These are phyloP conservation scores for Tauraco erythrolophus DNA, from an alignment of 2,113 vertebrate species.

Conservation along the genomic window DNA sequence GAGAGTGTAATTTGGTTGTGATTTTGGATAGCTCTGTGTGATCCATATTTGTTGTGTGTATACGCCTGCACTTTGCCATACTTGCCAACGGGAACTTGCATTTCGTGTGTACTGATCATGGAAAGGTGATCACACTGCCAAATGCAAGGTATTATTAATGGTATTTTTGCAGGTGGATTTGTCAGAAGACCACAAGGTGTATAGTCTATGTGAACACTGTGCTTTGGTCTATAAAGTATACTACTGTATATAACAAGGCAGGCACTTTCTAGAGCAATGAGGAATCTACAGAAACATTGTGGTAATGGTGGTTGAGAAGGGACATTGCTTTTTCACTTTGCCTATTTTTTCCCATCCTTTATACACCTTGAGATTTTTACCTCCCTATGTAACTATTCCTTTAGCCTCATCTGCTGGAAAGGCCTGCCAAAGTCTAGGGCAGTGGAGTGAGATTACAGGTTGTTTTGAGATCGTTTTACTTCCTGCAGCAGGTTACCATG, in stretches of 20 bases:
- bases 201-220: not conserved
- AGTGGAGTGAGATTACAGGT: not conserved
- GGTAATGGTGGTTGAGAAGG: not conserved
- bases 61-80: accelerated
- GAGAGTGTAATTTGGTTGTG: not conserved
- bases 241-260: not conserved
- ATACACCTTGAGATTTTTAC: not conserved
- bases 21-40: not conserved
- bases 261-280: not conserved
- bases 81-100: not conserved
- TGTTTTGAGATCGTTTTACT: not conserved
- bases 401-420: not conserved
- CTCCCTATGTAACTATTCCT: not conserved
- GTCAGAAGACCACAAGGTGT: not conserved
- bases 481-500: not conserved
- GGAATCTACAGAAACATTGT: not conserved
- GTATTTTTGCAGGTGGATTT: not conserved
- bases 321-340: not conserved
- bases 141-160: not conserved
- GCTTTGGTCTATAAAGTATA: not conserved
- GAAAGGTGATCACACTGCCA: not conserved
- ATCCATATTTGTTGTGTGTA: not conserved
- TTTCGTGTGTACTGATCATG: accelerated
- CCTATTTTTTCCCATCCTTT: not conserved
- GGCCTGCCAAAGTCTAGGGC: not conserved